Evolutionary conservation across 2,797 vertebrate species (phyloP).

Genomic region (Ptychobarbus kaznakovi): DNA sequence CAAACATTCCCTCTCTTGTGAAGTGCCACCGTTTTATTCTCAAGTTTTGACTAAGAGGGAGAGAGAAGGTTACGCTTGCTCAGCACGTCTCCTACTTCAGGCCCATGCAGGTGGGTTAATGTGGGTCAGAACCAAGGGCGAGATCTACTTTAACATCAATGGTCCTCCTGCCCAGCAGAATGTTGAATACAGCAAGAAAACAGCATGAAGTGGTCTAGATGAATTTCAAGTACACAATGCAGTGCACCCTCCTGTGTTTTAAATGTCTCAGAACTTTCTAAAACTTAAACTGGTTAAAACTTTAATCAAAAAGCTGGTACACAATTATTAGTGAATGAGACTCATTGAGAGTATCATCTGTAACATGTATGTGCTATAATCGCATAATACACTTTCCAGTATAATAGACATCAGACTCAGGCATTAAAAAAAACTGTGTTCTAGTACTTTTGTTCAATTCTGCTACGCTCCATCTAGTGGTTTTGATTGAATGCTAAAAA

Average conservation of each 20-base stretch:
- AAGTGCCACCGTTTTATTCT: neutral
- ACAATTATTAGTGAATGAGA: neutral
- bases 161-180: neutral
- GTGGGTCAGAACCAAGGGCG: constrained; percentile 9
- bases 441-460: neutral
- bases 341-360: neutral
- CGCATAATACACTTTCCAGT: neutral
- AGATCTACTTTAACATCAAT: constrained; percentile 26
- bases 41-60: constrained; percentile 6
- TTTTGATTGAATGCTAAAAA: neutral
- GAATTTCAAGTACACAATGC: constrained; percentile 3
- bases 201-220: neutral
- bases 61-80: constrained; percentile 33
- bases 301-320: neutral
- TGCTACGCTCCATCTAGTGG: neutral
- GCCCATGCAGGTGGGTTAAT: constrained; percentile 31
- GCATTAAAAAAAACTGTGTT: neutral
- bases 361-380: neutral
- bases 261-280: neutral
- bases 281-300: neutral
- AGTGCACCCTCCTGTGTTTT: neutral
- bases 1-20: constrained; percentile 35
- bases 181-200: constrained; percentile 8
- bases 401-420: neutral
- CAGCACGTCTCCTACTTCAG: constrained; percentile 37